Evolutionary conservation across 2,888 invertebrate genomes (phyloP), one percentile per base, ranked within the genome.

Genomic region (Pachycephus smyrnensis): DNA sequence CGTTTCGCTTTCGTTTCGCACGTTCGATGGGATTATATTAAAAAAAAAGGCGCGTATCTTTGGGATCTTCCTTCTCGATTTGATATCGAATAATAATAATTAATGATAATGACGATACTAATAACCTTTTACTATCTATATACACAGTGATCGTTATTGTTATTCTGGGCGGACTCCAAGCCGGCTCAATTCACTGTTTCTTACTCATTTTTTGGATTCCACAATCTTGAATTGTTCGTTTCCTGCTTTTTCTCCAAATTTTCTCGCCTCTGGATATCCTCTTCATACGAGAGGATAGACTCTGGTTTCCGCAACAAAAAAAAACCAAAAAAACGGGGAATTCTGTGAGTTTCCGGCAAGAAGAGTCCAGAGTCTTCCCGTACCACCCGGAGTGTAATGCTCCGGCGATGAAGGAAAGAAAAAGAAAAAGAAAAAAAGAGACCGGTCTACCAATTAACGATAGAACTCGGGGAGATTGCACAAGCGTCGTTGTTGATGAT

Each of bases 381-480:
- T 55, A 55, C 55, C 55, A 55, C 55, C 55, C 55, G 23, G 55
- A 55, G 55, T 55, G 6, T 55, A 2, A 23, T 23, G 23, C 23
- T 55, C 55, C 23, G 55, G 23, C 55, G 55, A 55, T 2, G 55
- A 55, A 23, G 55, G 23, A 55, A 55, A 23, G 55, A 55, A 9
- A 23, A 55, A 55, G 23, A 55, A 55, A 55, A 40, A 40, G 40
- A 40, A 23, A 55, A 55, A 9, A 55, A 55, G 55, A 55, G 9
- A 55, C 55, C 55, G 55, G 23, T 55, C 55, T 55, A 55, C 55
- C 73, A 76, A 80, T 86, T 88, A 91, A 79, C 88, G 90, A 86
- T 91, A 91, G 82, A 90, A 91, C 81, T 91, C 90, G 75, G 91
- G 84, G 80, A 91, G 85, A 89, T 91, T 91, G 89, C 91, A 91